phyloP scores from a whole-genome alignment of 2,888 invertebrate species.

The Trichogramma dendrolimi region DNA sequence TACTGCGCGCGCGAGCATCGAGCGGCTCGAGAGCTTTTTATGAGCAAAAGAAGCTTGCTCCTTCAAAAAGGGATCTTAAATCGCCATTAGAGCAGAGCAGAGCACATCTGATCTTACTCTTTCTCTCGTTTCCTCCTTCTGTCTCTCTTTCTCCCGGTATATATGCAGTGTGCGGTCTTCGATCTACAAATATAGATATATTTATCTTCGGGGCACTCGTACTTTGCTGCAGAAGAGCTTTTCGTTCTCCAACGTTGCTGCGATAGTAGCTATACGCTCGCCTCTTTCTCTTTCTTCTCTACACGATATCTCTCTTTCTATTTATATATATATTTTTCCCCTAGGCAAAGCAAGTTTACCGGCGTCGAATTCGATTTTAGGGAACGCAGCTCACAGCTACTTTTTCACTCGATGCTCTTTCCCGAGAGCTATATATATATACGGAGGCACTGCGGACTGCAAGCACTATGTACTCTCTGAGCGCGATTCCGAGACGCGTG shows the following conservation, averaged over 20 bases:
- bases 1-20: neutral
- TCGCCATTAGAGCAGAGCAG: conserved; percentile 17
- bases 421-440: too few relatives aligned
- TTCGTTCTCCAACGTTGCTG: too few relatives aligned
- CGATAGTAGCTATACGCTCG: too few relatives aligned
- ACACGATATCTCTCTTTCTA: neutral
- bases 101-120: neutral
- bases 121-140: neutral
- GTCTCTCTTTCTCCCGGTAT: neutral
- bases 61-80: conserved; percentile 15
- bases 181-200: neutral
- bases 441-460: too few relatives aligned
- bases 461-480: too few relatives aligned
- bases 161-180: too few relatives aligned
- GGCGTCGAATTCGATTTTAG: conserved; percentile 23
- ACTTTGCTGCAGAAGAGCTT: neutral
- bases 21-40: conserved; percentile 1
- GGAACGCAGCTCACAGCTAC: too few relatives aligned
- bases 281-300: neutral
- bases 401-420: too few relatives aligned
- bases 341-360: conserved; percentile 11
- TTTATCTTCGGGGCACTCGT: conserved; percentile 8
- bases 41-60: neutral
- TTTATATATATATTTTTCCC: too few relatives aligned
- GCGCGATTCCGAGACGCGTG: too few relatives aligned